These are phyloP conservation scores for Sarcoramphus papa DNA, from an alignment of 2,797 vertebrate genomes.

Conservation along the genomic window DNA sequence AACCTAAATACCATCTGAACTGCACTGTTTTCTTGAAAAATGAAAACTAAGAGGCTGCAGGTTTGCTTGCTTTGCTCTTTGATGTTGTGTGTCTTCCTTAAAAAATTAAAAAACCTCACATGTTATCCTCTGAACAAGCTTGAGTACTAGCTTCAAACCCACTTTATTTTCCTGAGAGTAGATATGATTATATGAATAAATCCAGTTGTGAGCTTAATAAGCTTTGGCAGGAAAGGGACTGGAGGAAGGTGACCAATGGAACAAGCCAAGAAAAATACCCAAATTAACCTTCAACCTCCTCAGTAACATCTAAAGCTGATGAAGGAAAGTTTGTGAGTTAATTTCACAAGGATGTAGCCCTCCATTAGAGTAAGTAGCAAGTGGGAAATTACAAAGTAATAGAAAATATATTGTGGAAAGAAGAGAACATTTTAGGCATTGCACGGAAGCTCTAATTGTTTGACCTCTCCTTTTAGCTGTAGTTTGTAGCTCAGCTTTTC, in stretches of 20 bases:
- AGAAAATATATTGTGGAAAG: not conserved
- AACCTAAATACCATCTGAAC: not conserved
- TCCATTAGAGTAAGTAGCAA: not conserved
- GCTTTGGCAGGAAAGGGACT: not conserved
- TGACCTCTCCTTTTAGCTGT: not conserved
- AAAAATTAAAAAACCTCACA: not conserved
- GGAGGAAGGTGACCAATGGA: not conserved
- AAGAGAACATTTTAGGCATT: not conserved
- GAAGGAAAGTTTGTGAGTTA: not conserved
- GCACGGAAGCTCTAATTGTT: not conserved
- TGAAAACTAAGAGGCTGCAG: not conserved
- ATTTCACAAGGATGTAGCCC: not conserved
- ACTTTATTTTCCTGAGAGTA: conserved; percentile 18
- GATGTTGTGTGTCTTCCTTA: not conserved
- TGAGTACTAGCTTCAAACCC: not conserved
- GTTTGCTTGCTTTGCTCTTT: conserved; percentile 23
- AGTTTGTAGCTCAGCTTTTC: not conserved
- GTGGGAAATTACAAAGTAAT: not conserved
- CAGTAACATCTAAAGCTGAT: not conserved
- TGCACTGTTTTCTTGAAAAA: not conserved
- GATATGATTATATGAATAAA: conserved; percentile 18
- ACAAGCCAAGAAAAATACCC: not conserved
- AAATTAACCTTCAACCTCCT: conserved; percentile 28
- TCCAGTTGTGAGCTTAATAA: conserved; percentile 6
- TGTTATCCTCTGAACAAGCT: not conserved